Evolutionary conservation across 2,888 invertebrate species (phyloP).

Genomic region (Sesia apiformis): DNA sequence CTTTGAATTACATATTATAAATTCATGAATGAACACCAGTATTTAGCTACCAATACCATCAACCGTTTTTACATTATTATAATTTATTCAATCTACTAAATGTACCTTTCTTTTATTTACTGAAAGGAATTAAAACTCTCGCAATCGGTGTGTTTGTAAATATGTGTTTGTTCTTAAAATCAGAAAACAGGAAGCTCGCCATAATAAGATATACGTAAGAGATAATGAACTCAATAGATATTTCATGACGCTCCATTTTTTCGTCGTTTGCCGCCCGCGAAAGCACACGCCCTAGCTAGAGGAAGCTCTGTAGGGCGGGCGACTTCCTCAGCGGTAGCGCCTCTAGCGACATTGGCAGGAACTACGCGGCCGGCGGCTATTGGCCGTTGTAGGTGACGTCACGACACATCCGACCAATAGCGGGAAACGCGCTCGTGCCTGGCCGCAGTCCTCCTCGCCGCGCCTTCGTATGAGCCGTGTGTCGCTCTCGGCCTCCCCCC

Average conservation of each 20-base stretch:
- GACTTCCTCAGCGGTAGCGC: constrained; percentile 53
- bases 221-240: constrained; percentile 4
- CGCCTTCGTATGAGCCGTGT: constrained; percentile 69
- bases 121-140: too few relatives aligned
- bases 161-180: not conserved
- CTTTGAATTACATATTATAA: too few relatives aligned
- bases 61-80: too few relatives aligned
- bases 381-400: constrained; percentile 59
- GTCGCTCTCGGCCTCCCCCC: constrained; percentile 48
- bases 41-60: too few relatives aligned
- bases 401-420: constrained; percentile 54
- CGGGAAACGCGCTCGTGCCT: constrained; percentile 48
- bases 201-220: not conserved
- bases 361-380: constrained; percentile 35
- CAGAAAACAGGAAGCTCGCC: not conserved
- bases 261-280: constrained; percentile 46
- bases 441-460: constrained; percentile 69
- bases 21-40: too few relatives aligned
- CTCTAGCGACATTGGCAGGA: constrained; percentile 36
- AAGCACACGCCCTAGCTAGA: constrained; percentile 67
- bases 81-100: too few relatives aligned
- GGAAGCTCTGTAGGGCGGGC: constrained; percentile 70
- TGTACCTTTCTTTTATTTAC: too few relatives aligned
- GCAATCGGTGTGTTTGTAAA: too few relatives aligned
- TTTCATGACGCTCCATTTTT: constrained; percentile 11